Conservation (phyloP, 2,797 vertebrate genomes). For the Garrulus glandarius region DNA sequence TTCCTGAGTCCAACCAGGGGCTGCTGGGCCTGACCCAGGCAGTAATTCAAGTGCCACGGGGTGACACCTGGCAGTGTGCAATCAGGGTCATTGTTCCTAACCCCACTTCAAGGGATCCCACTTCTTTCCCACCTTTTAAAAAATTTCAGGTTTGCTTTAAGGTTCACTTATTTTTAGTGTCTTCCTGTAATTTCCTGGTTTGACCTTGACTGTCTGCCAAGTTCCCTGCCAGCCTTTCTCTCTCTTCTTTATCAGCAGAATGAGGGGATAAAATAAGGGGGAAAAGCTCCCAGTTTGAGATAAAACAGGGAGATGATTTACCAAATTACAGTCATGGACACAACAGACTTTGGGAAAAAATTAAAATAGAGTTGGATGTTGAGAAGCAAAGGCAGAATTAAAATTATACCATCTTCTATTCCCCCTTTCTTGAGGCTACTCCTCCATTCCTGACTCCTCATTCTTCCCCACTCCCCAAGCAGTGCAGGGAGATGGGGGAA, state of each 20-base stretch:
- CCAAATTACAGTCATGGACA: neutral
- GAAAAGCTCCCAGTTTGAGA: neutral
- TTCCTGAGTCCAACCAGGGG: neutral
- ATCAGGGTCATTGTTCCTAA: neutral
- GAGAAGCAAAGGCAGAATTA: neutral
- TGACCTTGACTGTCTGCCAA: neutral
- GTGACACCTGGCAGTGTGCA: neutral
- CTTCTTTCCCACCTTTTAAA: neutral
- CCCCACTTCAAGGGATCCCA: neutral
- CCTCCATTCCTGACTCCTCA: neutral
- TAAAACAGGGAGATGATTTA: neutral
- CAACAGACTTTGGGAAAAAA: neutral
- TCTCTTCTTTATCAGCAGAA: neutral
- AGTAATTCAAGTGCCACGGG: neutral
- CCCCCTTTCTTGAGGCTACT: neutral
- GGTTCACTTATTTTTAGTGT: neutral
- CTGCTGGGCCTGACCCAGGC: neutral
- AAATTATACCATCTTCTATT: neutral
- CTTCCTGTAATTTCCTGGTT: neutral
- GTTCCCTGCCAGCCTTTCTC: neutral
- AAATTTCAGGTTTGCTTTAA: neutral
- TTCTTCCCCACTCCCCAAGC: neutral
- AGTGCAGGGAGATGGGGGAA: fast-evolving
- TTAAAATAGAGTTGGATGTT: neutral
- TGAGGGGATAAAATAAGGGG: neutral